phyloP scores from a whole-genome alignment of 2,797 vertebrate genomes.

The Sebastes oblongus region DNA sequence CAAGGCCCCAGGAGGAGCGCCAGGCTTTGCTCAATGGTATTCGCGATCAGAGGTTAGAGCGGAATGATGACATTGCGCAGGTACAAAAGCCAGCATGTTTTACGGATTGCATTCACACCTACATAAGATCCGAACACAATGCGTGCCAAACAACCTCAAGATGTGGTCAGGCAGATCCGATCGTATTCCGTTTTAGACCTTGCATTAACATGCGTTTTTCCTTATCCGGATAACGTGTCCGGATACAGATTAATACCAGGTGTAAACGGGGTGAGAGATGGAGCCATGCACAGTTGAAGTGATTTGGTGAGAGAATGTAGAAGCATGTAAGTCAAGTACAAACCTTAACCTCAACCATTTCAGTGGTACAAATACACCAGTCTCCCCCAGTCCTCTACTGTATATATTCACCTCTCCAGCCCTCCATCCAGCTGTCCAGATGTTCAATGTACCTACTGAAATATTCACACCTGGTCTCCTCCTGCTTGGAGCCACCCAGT shows the following conservation, averaged over 20 bases:
- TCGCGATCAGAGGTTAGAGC: no score
- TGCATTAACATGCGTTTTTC: background rate
- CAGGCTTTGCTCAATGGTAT: no score
- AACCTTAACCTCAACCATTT: background rate
- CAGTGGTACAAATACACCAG: background rate
- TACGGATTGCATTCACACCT: background rate
- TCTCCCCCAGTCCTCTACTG: background rate
- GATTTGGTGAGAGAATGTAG: background rate
- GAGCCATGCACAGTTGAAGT: background rate
- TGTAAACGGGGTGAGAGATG: background rate
- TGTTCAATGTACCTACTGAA: slow-evolving; percentile 69
- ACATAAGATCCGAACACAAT: background rate
- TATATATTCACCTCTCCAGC: background rate
- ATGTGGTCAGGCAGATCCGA: background rate
- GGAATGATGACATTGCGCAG: no score
- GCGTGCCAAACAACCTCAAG: background rate
- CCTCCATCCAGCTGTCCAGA: slow-evolving; percentile 58
- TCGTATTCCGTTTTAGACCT: background rate
- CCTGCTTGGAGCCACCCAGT: slow-evolving; percentile 55
- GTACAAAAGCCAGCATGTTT: no score
- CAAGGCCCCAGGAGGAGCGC: accelerated
- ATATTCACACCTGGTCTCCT: slow-evolving; percentile 71
- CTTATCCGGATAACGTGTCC: background rate
- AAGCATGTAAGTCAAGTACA: background rate
- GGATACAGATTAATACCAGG: background rate